Evolutionary conservation across 2,888 invertebrate species (phyloP).

Genomic region (Acronicta alni): DNA sequence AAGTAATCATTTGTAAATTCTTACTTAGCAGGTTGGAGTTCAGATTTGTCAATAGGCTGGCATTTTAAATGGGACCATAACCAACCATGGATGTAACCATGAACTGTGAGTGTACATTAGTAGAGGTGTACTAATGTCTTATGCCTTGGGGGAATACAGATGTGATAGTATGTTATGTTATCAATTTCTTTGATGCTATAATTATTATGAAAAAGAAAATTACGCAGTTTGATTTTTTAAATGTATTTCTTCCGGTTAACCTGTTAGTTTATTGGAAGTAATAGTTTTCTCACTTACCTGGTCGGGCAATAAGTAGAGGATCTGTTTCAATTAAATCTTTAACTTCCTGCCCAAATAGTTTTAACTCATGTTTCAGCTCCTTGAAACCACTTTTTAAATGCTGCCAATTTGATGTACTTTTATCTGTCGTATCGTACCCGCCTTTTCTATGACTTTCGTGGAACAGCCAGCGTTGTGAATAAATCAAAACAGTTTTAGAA

Average conservation of each 20-base stretch:
- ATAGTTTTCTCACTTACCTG: conserved; percentile 76
- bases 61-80: too few relatives aligned
- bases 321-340: conserved; percentile 91
- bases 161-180: too few relatives aligned
- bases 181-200: not conserved
- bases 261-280: not conserved
- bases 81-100: too few relatives aligned
- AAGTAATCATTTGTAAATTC: too few relatives aligned
- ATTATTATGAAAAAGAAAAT: too few relatives aligned
- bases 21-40: too few relatives aligned
- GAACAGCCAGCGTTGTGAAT: conserved; percentile 78
- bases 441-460: conserved; percentile 90
- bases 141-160: too few relatives aligned
- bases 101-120: too few relatives aligned
- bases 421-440: conserved; percentile 86
- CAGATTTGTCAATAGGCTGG: too few relatives aligned
- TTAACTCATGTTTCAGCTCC: conserved; percentile 91
- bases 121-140: too few relatives aligned
- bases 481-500: conserved; percentile 53
- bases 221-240: too few relatives aligned
- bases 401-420: conserved; percentile 82
- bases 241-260: not conserved
- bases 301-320: conserved; percentile 87
- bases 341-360: conserved; percentile 91
- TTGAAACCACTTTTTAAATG: conserved; percentile 91